A percentile compares a stretch with the other conserved stretches of the same genome.
Evolutionary conservation across 92 coral and sea anemone genomes (phyloP).

Genomic region (Epizoanthus ramosus): DNA sequence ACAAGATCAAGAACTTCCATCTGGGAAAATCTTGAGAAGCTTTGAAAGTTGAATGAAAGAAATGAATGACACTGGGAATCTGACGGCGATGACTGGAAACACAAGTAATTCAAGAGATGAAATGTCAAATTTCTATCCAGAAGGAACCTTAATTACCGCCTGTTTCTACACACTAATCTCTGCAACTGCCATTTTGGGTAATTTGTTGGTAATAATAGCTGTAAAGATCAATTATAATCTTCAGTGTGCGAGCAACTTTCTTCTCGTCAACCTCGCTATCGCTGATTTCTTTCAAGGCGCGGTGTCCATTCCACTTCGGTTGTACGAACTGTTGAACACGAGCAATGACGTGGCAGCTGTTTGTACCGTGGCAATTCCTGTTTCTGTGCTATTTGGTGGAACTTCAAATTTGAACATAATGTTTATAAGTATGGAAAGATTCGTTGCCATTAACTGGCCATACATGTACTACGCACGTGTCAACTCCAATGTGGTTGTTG

Average conservation of each 20-base stretch:
- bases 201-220: slow-evolving; percentile 64
- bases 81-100: neutral
- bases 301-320: slow-evolving; percentile 60
- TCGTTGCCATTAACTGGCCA: slow-evolving; percentile 61
- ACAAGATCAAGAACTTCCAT: too few relatives aligned
- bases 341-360: slow-evolving; percentile 12
- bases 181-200: slow-evolving; percentile 57
- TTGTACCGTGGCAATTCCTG: slow-evolving; percentile 63
- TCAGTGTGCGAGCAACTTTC: slow-evolving; percentile 59
- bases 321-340: slow-evolving; percentile 48
- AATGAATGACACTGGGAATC: neutral
- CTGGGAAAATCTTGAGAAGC: too few relatives aligned
- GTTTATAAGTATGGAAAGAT: slow-evolving; percentile 63
- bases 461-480: slow-evolving; percentile 35
- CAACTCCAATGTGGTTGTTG: slow-evolving; percentile 4
- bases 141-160: neutral
- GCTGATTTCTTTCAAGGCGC: slow-evolving; percentile 78
- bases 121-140: neutral
- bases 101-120: neutral
- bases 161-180: neutral
- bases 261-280: slow-evolving; percentile 66
- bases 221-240: slow-evolving; percentile 38
- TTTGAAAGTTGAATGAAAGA: too few relatives aligned
- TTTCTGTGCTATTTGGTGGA: slow-evolving; percentile 64
- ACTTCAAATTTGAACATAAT: slow-evolving; percentile 67